Percentiles rank a stretch among this genome's conserved stretches.
These are phyloP conservation scores for Thymelicus acteon DNA, from an alignment of 2,888 invertebrate species.

Conservation along the genomic window DNA sequence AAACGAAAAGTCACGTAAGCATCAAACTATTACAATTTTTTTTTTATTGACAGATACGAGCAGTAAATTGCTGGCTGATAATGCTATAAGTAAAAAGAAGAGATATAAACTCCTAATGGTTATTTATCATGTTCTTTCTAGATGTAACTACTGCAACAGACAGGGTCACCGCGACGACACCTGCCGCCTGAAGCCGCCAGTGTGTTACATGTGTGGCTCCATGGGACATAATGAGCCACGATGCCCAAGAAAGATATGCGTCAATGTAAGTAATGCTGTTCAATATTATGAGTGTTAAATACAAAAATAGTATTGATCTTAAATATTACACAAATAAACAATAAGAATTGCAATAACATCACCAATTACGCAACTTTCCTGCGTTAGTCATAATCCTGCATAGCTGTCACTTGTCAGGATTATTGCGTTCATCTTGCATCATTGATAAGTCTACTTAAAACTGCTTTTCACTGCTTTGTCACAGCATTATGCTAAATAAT, in stretches of 20 bases:
- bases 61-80: background rate
- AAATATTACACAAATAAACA: no score
- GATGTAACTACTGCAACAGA: slow-evolving; percentile 87
- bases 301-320: no score
- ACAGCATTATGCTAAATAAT: no score
- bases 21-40: background rate
- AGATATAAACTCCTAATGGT: background rate
- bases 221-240: slow-evolving; percentile 87
- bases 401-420: no score
- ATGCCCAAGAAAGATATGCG: slow-evolving; percentile 89
- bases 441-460: no score
- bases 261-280: slow-evolving; percentile 83
- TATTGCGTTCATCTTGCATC: no score
- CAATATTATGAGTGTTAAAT: no score
- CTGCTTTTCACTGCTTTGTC: no score
- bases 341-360: no score
- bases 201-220: slow-evolving; percentile 89
- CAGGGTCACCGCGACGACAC: slow-evolving; percentile 86
- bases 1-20: slow-evolving; percentile 72
- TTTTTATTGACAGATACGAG: background rate
- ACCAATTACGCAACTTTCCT: no score
- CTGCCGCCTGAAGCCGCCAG: slow-evolving; percentile 83
- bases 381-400: no score
- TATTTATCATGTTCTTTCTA: slow-evolving; percentile 48
- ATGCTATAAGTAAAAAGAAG: background rate